phyloP scores from a whole-genome alignment of 2,888 invertebrate genomes.

The Bugula neritina region DNA sequence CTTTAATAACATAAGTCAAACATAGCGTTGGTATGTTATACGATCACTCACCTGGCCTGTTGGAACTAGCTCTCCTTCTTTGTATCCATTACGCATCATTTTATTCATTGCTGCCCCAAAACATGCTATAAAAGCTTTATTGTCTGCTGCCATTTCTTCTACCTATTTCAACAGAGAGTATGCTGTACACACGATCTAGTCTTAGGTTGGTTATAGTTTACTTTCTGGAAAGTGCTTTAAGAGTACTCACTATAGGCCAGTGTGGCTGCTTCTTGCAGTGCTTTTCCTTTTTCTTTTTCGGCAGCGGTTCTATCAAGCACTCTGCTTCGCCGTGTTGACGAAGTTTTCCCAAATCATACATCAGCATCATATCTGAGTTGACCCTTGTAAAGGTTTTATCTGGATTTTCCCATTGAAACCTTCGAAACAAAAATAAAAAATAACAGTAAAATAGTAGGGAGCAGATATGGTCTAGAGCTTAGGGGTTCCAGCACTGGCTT shows the following conservation, averaged over 20 bases:
- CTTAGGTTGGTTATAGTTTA: too few relatives aligned
- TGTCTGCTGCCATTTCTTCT: slow-evolving; percentile 11
- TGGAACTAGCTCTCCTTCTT: neutral
- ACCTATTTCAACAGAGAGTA: slow-evolving; percentile 2
- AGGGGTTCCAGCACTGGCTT: too few relatives aligned
- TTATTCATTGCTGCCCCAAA: slow-evolving; percentile 15
- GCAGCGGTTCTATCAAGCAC: neutral
- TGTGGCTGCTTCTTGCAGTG: neutral
- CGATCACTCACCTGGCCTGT: neutral
- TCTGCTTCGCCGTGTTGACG: neutral
- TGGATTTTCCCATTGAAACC: neutral
- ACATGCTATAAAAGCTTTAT: neutral
- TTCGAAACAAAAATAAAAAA: neutral
- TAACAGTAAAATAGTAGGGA: too few relatives aligned
- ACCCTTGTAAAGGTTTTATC: neutral
- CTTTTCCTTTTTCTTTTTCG: neutral
- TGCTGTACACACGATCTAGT: too few relatives aligned
- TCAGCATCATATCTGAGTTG: slow-evolving; percentile 12
- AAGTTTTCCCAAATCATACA: neutral
- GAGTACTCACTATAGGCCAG: neutral
- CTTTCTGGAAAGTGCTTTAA: too few relatives aligned
- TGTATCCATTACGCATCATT: neutral
- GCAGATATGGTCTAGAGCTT: too few relatives aligned
- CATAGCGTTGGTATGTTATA: neutral
- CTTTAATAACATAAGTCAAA: too few relatives aligned